Percentiles rank a stretch among this genome's conserved stretches.
phyloP scores from a whole-genome alignment of 2,797 vertebrate species.

The Poeciliopsis paucimaculata region DNA sequence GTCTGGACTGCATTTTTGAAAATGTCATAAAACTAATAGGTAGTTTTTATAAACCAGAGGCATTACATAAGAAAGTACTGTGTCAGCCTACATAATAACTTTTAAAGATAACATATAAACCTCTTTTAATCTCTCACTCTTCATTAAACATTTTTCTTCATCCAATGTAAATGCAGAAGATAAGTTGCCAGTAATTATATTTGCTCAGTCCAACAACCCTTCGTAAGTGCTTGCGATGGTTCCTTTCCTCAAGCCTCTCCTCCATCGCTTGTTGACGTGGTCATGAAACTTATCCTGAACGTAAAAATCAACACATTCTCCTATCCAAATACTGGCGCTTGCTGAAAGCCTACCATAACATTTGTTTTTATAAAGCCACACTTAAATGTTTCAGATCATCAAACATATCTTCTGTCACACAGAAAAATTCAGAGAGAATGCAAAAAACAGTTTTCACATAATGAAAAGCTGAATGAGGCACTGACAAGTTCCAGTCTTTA shows the following conservation, averaged over 20 bases:
- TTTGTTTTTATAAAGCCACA: too few relatives aligned
- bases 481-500: not conserved
- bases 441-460: not conserved
- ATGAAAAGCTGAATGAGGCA: not conserved
- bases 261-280: not conserved
- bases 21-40: slow-evolving; percentile 56
- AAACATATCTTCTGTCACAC: not conserved
- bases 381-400: not conserved
- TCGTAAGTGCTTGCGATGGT: not conserved
- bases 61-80: slow-evolving; percentile 17
- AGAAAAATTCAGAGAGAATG: not conserved
- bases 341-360: not conserved
- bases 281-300: not conserved
- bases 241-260: not conserved
- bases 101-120: not conserved
- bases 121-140: not conserved
- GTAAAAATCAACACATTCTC: not conserved
- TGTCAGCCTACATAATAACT: not conserved
- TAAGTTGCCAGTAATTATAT: not conserved
- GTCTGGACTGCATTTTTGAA: slow-evolving; percentile 32
- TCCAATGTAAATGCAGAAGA: not conserved
- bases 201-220: not conserved
- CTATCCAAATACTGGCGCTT: not conserved
- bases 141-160: not conserved
- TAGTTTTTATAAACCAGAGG: not conserved